Base-by-base conservation (phyloP, 37 sponge, comb jelly and placozoan genomes). In the Bolinopsis microptera region DNA sequence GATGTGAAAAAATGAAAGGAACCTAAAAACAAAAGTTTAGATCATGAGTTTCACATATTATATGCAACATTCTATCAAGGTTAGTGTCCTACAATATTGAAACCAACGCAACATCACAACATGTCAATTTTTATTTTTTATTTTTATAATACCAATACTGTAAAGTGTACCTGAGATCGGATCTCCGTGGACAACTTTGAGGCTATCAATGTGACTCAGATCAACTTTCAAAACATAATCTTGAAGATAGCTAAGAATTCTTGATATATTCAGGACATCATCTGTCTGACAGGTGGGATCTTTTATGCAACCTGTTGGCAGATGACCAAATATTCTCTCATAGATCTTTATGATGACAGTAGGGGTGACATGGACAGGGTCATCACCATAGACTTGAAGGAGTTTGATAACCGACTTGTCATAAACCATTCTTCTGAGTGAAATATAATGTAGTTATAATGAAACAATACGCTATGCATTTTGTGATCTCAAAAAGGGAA, bases 161-260 rank as follows among this genome's bases (percentile, higher is more conserved):
- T n/a, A n/a, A n/a, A n/a, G n/a, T n/a, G n/a, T n/a, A 80, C 83
- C 38, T 80, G 83, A 35, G 22, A 32, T 32, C 0, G 83, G 38
- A 35, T 80, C 38, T 5, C 83, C 83, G 8, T 36, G 83, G 8
- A 38, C 83, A 24, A 80, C 38, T 80, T 80, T 35, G 2, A 35
- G 38, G 8, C 38, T 21, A 80, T 35, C 38, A 80, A 80, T 80
- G 36, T 80, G 83, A 23, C 83, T 80, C 5, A 80, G 38, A 33
- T 80, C 83, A 0, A 80, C 35, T 1, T 80, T 80, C 2, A 80
- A 38, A 35, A 70, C n/a, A 70, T 70, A 25, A 70, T 70, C 27
- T 70, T 70, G 74, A 18, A 70, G 74, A 30, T 18, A 70, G 2
- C 27, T 25, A 24, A 70, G 18, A 2, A 70, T 3, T 30, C 27